phyloP scores from a whole-genome alignment of 2,888 invertebrate genomes.

The Calameuta pallipes region DNA sequence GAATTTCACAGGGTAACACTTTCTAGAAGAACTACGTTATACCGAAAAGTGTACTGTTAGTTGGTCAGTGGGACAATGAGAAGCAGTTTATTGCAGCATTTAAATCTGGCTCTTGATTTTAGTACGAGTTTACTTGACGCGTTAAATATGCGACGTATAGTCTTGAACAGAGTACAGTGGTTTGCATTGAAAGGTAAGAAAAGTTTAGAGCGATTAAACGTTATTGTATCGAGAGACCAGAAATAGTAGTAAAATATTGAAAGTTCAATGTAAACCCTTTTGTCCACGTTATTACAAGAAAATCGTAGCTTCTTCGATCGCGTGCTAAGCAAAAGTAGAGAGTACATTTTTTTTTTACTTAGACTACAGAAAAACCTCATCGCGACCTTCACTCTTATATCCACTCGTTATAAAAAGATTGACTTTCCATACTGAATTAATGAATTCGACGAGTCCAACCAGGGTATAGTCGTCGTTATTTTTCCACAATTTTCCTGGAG shows the following conservation, averaged over 20 bases:
- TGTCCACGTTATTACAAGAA: neutral
- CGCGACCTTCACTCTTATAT: neutral
- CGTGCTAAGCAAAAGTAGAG: neutral
- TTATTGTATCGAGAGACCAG: neutral
- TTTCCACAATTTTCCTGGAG: neutral
- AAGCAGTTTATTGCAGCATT: neutral
- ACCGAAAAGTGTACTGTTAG: neutral
- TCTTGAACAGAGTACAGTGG: neutral
- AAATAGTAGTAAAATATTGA: neutral
- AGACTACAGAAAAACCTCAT: neutral
- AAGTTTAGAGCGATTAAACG: neutral
- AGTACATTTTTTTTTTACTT: neutral
- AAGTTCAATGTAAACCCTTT: neutral
- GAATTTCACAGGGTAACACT: neutral
- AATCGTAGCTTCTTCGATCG: neutral
- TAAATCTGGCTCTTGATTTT: neutral
- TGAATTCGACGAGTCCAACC: neutral
- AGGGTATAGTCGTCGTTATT: too few relatives aligned
- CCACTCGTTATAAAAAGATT: neutral
- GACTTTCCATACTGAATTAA: neutral
- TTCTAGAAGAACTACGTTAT: neutral
- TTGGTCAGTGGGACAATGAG: neutral
- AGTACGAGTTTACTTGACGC: neutral
- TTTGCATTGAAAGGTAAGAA: neutral
- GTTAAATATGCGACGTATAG: neutral